Evolutionary conservation across 2,797 vertebrate species (phyloP).

Genomic region (Bradypodion ventrale): DNA sequence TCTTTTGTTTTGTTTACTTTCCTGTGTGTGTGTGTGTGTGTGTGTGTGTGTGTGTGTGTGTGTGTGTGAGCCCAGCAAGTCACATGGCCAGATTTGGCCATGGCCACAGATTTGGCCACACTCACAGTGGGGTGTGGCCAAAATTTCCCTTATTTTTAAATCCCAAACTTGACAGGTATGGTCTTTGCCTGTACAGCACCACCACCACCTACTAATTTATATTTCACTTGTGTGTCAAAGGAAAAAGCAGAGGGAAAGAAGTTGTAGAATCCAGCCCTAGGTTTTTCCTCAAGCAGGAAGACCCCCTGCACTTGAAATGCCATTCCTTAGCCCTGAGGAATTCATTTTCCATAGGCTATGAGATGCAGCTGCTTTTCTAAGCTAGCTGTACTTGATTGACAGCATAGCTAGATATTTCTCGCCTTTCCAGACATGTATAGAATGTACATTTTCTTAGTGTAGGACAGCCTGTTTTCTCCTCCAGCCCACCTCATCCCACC

Average conservation of each 20-base stretch:
- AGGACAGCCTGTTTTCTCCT: too few species aligned
- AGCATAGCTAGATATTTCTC: constrained; percentile 34
- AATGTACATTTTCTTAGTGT: background rate
- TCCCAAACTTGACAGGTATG: too few species aligned
- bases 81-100: too few species aligned
- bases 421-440: background rate
- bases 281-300: background rate
- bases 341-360: background rate
- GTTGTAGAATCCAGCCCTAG: background rate
- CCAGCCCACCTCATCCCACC: too few species aligned
- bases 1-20: too few species aligned
- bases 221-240: background rate
- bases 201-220: background rate
- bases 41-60: too few species aligned
- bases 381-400: constrained; percentile 22
- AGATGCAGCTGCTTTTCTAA: background rate
- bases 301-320: constrained; percentile 13
- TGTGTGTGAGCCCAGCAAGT: too few species aligned
- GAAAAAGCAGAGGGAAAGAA: background rate
- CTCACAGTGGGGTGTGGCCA: too few species aligned
- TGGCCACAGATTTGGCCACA: too few species aligned
- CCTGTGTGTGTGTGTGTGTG: too few species aligned
- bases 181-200: background rate
- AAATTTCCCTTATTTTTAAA: too few species aligned
- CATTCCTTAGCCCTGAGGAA: constrained; percentile 13